phyloP scores from a whole-genome alignment of 2,888 invertebrate species.

The Incurvaria masculella region DNA sequence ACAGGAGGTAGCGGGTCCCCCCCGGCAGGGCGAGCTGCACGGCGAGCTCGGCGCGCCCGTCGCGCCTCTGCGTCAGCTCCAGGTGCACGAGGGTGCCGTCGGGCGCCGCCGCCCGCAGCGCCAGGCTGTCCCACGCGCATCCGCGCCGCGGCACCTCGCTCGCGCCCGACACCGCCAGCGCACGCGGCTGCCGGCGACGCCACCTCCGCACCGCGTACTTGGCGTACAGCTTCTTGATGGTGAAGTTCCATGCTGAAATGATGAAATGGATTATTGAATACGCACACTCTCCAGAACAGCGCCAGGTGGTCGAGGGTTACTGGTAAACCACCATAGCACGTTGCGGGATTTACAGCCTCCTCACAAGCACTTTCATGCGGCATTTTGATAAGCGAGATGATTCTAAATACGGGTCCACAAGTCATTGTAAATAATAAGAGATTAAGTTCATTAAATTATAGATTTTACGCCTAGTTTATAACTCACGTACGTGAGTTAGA shows the following conservation, averaged over 20 bases:
- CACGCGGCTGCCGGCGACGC: slow-evolving; percentile 24
- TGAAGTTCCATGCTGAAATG: slow-evolving; percentile 46
- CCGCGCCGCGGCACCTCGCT: slow-evolving; percentile 26
- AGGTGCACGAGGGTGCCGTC: slow-evolving; percentile 55
- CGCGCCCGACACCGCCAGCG: slow-evolving; percentile 19
- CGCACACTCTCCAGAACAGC: too few species aligned
- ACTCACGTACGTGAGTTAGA: too few species aligned
- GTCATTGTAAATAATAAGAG: too few species aligned
- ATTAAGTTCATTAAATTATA: too few species aligned
- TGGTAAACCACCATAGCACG: too few species aligned
- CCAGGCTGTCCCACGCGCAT: slow-evolving; percentile 36
- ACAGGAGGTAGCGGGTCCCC: slow-evolving; percentile 28
- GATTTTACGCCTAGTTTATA: too few species aligned
- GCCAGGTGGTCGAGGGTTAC: too few species aligned
- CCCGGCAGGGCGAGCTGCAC: slow-evolving; percentile 46
- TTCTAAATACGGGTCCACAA: too few species aligned
- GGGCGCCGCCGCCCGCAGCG: slow-evolving; percentile 53
- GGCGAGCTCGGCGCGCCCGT: slow-evolving; percentile 53
- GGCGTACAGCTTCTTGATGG: slow-evolving; percentile 39
- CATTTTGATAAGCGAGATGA: too few species aligned
- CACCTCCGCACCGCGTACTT: slow-evolving; percentile 34
- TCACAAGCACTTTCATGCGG: too few species aligned
- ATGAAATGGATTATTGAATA: slow-evolving; percentile 6
- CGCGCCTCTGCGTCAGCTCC: slow-evolving; percentile 45
- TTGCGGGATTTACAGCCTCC: too few species aligned